Conservation (phyloP, 2,888 invertebrate genomes). For the Lasioglossum pauxillum region DNA sequence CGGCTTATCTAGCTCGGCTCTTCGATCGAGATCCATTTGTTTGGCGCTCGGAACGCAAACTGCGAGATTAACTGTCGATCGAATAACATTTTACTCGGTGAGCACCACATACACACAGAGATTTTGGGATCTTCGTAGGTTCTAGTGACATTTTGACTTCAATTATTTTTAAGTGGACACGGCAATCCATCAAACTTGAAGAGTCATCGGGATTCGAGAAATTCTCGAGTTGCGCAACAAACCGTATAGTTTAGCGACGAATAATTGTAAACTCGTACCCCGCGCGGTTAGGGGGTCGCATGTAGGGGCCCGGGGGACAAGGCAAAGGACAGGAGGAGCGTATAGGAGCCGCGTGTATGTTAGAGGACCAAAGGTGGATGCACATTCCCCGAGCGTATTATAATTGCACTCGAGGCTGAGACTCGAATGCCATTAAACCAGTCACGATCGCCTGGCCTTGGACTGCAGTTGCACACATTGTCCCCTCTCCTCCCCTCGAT, state of each 20-base stretch:
- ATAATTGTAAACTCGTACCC: constrained; percentile 23
- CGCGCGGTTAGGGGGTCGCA: neutral
- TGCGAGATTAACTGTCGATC: neutral
- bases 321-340: neutral
- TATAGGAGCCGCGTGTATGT: constrained; percentile 40
- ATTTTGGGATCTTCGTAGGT: neutral
- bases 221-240: neutral
- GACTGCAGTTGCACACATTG: constrained; percentile 80
- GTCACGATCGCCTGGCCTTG: constrained; percentile 82
- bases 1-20: constrained; percentile 18
- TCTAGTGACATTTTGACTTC: neutral
- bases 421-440: constrained; percentile 80
- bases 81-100: neutral
- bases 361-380: constrained; percentile 68
- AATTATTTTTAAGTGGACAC: too few species aligned
- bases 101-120: neutral
- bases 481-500: constrained; percentile 52
- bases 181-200: neutral
- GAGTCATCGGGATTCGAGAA: neutral
- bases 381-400: constrained; percentile 76
- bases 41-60: neutral
- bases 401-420: constrained; percentile 78
- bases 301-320: neutral
- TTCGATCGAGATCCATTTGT: neutral
- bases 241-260: neutral